Conservation (phyloP, 2,888 invertebrate genomes). For the Cryptophagus acutangulus region DNA sequence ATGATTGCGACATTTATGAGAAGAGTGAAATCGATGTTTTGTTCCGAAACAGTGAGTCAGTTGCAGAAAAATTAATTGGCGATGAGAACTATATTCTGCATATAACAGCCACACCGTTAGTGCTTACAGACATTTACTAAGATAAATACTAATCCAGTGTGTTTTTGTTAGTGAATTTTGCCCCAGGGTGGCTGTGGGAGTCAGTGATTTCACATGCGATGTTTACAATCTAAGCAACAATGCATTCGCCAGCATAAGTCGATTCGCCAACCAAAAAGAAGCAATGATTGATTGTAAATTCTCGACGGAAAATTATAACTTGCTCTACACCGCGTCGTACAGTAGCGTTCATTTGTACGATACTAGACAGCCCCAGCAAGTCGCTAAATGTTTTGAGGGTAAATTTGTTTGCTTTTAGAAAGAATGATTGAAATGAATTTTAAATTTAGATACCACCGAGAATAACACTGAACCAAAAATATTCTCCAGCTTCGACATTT, state of each 20-base stretch:
- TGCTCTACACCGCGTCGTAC: conserved; percentile 56
- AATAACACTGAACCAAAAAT: conserved; percentile 48
- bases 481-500: conserved; percentile 69
- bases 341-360: conserved; percentile 64
- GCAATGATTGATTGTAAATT: conserved; percentile 56
- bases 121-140: too few relatives aligned
- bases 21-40: conserved; percentile 14
- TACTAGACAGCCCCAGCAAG: conserved; percentile 51
- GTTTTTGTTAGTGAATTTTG: background rate
- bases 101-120: conserved; percentile 17
- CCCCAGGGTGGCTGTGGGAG: conserved; percentile 49
- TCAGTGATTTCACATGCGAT: conserved; percentile 50
- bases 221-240: conserved; percentile 50
- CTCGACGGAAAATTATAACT: conserved; percentile 53
- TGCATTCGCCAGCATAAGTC: conserved; percentile 39
- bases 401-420: background rate
- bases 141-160: too few relatives aligned
- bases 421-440: too few relatives aligned
- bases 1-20: conserved; percentile 11
- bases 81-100: conserved; percentile 18
- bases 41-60: conserved; percentile 13
- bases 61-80: conserved; percentile 12
- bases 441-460: conserved; percentile 36
- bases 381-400: conserved; percentile 24
- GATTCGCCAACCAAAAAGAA: conserved; percentile 49